Evolutionary conservation across 1,140 invertebrate species (phyloP), one percentile per base, ranked within the genome.

Genomic region (Aphelinus atriplicis): DNA sequence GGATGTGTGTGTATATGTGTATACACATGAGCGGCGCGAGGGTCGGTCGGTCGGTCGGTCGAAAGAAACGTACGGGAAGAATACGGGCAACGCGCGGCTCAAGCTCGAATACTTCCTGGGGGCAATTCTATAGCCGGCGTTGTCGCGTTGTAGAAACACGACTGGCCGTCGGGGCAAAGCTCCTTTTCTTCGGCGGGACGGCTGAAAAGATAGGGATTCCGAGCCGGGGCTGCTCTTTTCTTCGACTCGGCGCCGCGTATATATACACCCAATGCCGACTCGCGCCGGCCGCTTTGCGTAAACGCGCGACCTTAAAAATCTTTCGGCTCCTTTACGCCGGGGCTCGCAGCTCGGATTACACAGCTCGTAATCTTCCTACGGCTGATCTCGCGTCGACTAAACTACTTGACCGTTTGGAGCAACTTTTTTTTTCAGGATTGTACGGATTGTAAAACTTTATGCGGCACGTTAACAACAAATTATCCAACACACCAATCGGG

Each of bases 191-290:
- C 63, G 26, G 26, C 26, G 26, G 69, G 62, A n/a, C 73, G 26
- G 48, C 65, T 74, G 45, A 74, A 69, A 74, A 74, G 73, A 74
- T 74, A 74, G 69, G 69, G 66, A 74, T 74, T 74, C 63, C 65
- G 10, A 7, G 9, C 3, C 7, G 57, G 1, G 7, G 2, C 47
- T 3, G 1, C 42, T 50, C 58, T 55, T 71, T n/a, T 48, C 26
- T 9, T 53, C 48, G 7, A 61, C 47, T 46, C 2, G 26, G 26
- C 26, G 26, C 26, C 26, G 26, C 26, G 26, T 26, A 26, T 26
- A 26, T 26, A 26, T 68, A 46, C 7, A n/a, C 26, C 48, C 47
- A 46, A 58, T 7, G 48, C 53, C 6, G 46, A 69, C 9, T 10
- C 3, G n/a, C 47, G 45, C 50, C 60, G 10, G 7, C 47, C 26